Conservation (phyloP, 2,113 vertebrate genomes). For the Nothobranchius furzeri region DNA sequence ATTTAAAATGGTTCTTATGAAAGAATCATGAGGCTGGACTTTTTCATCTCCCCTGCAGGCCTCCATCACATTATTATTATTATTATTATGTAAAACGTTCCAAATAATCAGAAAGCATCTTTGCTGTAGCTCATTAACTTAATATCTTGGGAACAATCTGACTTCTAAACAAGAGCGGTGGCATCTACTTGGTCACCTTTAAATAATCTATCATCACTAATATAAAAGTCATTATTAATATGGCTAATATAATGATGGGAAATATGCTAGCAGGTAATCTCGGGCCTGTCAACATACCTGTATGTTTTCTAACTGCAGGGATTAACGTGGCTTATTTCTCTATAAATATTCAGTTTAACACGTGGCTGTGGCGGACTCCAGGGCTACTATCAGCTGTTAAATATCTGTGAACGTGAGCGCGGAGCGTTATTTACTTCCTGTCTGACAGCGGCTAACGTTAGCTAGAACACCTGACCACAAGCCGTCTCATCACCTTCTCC, state of each 20-base stretch:
- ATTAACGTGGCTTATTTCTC: background rate
- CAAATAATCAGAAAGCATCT: too few species aligned
- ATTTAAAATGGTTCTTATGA: conserved; percentile 69
- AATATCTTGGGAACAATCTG: too few species aligned
- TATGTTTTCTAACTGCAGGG: conserved; percentile 2
- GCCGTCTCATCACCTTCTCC: conserved; percentile 56
- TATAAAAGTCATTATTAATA: background rate
- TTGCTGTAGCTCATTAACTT: too few species aligned
- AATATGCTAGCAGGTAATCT: background rate
- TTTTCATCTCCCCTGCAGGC: conserved; percentile 30
- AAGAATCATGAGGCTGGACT: conserved; percentile 64
- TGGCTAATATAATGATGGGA: background rate
- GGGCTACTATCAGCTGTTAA: background rate
- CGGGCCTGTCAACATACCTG: conserved; percentile 38
- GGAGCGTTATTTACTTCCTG: background rate
- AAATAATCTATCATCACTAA: background rate
- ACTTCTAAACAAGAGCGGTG: too few species aligned
- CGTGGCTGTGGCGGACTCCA: background rate
- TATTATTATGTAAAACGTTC: too few species aligned
- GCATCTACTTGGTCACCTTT: background rate
- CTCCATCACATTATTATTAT: background rate
- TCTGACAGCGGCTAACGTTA: conserved; percentile 40
- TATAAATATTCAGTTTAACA: background rate
- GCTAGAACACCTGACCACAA: conserved; percentile 68
- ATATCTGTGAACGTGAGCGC: background rate